Evolutionary conservation across 1,140 invertebrate species (phyloP), one percentile per base, ranked within the genome.

Genomic region (Euwallacea similis): DNA sequence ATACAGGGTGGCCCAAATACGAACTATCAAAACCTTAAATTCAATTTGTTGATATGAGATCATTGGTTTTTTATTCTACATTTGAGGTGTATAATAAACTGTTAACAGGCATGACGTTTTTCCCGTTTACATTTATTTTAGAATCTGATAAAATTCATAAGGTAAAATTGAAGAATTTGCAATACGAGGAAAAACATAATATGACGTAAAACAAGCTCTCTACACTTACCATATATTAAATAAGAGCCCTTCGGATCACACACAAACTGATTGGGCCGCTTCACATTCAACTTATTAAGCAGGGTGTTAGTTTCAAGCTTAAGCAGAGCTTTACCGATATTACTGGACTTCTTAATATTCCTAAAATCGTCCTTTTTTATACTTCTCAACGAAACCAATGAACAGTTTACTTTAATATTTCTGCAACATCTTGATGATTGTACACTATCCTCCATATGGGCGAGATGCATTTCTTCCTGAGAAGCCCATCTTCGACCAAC

Each of bases 281-380:
- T 74, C 10, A 78, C 68, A 64, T 80, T 81, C 9, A 81, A 69
- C 47, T 78, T 77, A 63, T 75, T 79, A 11, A 80, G 21, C 8
- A 65, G 65, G 13, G 79, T 42, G 21, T 76, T 76, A 54, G 77
- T 73, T 15, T 69, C 73, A 11, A 79, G 44, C 54, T 76, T 77
- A 7, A 81, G 75, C 33, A 81, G 33, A 11, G 76, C 73, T 66
- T 80, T 81, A 10, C 80, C 80, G 58, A 80, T 76, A 21, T 78
- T 76, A n/a, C 72, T 74, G 7, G 59, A 43, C 42, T 76, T 71
- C 41, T 66, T 76, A 11, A 79, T 53, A 13, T 65, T 72, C 9
- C 76, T 78, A 64, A 4, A 65, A 15, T 41, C 21, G 21, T 33
- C 7, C 13, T 58, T 42, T 33, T 6, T 21, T 46, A 33, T 33